Evolutionary conservation across 2,888 invertebrate genomes (phyloP), one percentile per base, ranked within the genome.

Genomic region (Ennomos erosarius): DNA sequence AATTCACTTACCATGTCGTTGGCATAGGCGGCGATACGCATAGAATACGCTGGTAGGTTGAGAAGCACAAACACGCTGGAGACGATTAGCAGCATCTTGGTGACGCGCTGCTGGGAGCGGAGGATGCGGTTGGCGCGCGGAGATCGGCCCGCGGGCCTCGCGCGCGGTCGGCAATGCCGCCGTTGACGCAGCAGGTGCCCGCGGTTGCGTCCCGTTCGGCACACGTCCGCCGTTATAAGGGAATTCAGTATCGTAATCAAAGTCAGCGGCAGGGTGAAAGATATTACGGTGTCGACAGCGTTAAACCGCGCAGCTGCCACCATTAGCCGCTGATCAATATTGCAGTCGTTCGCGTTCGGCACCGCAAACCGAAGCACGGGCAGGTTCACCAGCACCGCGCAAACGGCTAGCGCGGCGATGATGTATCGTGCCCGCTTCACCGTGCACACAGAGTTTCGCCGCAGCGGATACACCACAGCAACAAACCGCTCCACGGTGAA

Each of bases 401-500:
- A 68, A 0, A 88, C 26, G 0, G 93, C 93, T 9, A 96, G 78
- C 0, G 86, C 78, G 0, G 78, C 62, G 2, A 97, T 93, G 0
- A 95, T 93, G 26, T 92, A 80, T 67, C 95, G 95, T 0, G 97
- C 96, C 44, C 97, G 90, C 3, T 93, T 85, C 16, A 96, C 94
- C 0, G 96, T 96, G 80, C 96, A 97, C 86, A 96, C 92, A 5
- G 94, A 93, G 59, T 94, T 95, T 1, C 96, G 88, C 45, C 93
- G 93, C 51, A 97, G 81, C 0, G 97, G 97, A 79, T 96, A 96
- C 66, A 95, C 90, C 1, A 98, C 97, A 0, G 97, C 97, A 8
- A 97, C 94, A 79, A 96, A 97, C 16, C 98, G 93, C 79, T 98
- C 98, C 1, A 96, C 93, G 0, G 97, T 97, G 78, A 98, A 98